These are phyloP conservation scores for Onthophagus sagittarius DNA, from an alignment of 2,888 invertebrate genomes.

Conservation along the genomic window DNA sequence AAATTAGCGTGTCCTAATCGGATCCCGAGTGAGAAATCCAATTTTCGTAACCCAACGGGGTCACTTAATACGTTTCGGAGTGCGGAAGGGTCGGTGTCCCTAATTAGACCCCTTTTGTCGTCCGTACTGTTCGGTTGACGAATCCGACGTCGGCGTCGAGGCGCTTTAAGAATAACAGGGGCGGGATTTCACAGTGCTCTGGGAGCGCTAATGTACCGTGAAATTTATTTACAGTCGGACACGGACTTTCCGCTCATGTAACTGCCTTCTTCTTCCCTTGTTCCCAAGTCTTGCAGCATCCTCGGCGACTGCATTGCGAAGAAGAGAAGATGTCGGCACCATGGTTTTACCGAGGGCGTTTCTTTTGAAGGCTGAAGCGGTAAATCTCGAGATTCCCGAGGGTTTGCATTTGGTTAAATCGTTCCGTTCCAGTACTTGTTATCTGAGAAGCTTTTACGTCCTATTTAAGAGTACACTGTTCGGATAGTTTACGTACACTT, in stretches of 20 bases:
- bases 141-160: not conserved
- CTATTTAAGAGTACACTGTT: not conserved
- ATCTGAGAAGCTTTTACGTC: not conserved
- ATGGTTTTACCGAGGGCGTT: conserved; percentile 3
- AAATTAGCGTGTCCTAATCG: conserved; percentile 20
- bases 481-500: not conserved
- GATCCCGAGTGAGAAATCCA: conserved; percentile 21
- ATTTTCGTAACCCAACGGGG: conserved; percentile 18
- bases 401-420: conserved; percentile 16
- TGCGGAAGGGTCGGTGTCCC: conserved; percentile 8
- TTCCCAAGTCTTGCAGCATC: not conserved
- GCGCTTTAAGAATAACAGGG: conserved; percentile 5
- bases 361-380: conserved; percentile 15
- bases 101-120: conserved; percentile 22
- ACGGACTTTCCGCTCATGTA: conserved; percentile 5
- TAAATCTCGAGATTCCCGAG: conserved; percentile 4
- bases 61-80: conserved; percentile 20
- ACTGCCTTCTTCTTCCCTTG: not conserved
- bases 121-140: conserved; percentile 20
- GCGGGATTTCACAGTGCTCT: conserved; percentile 6
- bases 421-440: not conserved
- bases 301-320: conserved; percentile 13
- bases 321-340: not conserved
- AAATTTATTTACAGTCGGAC: conserved; percentile 21
- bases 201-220: conserved; percentile 18